These are phyloP conservation scores for Lasioglossum zephyrum DNA, from an alignment of 2,888 invertebrate species.

Conservation along the genomic window DNA sequence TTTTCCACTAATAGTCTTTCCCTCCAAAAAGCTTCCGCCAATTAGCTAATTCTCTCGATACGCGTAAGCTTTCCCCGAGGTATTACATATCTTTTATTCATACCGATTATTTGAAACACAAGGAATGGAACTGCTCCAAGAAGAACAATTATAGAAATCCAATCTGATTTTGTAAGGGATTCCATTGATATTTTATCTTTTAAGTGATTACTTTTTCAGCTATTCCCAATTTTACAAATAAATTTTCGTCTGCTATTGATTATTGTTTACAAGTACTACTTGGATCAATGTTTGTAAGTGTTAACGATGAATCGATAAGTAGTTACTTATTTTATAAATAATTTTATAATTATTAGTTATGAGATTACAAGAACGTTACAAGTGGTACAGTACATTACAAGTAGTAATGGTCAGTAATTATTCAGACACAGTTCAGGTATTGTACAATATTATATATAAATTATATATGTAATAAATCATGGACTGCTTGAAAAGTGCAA, in stretches of 20 bases:
- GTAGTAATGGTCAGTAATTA: neutral
- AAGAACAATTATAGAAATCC: neutral
- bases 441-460: too few relatives aligned
- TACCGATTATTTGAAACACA: conserved; percentile 60
- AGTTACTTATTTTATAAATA: neutral
- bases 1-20: conserved; percentile 36
- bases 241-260: neutral
- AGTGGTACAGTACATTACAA: neutral
- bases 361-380: neutral
- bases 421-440: neutral
- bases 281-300: neutral
- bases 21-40: conserved; percentile 72
- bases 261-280: neutral
- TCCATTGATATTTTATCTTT: neutral
- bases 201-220: neutral
- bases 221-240: neutral
- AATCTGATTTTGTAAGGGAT: neutral
- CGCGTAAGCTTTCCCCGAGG: conserved; percentile 54
- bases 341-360: neutral
- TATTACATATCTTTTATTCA: conserved; percentile 71
- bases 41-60: conserved; percentile 80
- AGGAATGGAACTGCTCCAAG: conserved; percentile 17
- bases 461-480: too few relatives aligned
- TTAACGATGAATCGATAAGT: neutral
- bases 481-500: too few relatives aligned